Conservation (phyloP, 2,113 vertebrate species). For the Neogale vison region DNA sequence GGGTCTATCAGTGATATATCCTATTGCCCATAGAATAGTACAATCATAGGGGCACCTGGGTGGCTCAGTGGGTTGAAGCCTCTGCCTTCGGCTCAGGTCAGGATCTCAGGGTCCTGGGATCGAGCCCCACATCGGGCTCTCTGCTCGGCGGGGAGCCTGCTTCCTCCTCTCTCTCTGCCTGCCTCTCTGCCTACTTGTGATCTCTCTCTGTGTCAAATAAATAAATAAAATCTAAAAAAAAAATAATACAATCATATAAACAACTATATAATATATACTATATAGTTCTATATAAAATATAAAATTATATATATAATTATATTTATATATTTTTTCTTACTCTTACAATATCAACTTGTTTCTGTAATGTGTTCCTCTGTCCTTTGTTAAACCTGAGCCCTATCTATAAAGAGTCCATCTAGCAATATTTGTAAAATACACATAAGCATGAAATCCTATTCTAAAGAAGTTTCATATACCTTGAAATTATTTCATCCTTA, state of each 20-base stretch:
- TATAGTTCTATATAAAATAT: not conserved
- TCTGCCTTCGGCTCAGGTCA: too few relatives aligned
- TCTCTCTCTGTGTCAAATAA: too few relatives aligned
- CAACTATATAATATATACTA: not conserved
- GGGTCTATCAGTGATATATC: not conserved
- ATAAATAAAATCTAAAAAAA: too few relatives aligned
- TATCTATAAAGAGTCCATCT: not conserved
- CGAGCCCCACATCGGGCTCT: too few relatives aligned
- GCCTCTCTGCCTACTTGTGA: too few relatives aligned
- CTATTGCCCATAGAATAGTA: not conserved
- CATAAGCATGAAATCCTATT: not conserved
- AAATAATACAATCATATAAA: not conserved
- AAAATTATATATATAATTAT: not conserved
- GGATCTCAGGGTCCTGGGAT: too few relatives aligned
- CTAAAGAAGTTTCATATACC: not conserved
- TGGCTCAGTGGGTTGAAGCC: too few relatives aligned
- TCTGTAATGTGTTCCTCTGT: not conserved
- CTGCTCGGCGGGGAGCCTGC: too few relatives aligned
- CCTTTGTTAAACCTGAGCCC: not conserved
- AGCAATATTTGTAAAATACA: not conserved
- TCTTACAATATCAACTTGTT: not conserved
- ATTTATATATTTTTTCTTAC: not conserved
- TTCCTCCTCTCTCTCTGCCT: too few relatives aligned
- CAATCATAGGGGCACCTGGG: not conserved
- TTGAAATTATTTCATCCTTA: constrained; percentile 29